These are phyloP conservation scores for Anorthoa munda DNA, from an alignment of 2,888 invertebrate genomes.

Conservation along the genomic window DNA sequence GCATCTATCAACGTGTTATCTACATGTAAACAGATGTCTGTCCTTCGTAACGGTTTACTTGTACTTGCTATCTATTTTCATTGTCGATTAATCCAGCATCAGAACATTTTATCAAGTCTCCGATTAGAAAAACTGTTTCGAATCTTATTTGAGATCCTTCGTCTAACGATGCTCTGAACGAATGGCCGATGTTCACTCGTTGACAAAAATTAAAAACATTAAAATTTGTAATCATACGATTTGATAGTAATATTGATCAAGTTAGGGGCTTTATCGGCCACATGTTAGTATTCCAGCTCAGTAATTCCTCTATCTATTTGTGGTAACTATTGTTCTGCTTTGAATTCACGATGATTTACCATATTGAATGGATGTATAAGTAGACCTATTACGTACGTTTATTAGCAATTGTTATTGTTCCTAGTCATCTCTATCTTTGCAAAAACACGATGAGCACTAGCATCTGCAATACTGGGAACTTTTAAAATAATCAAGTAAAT, in stretches of 20 bases:
- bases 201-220: neutral
- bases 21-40: slow-evolving; percentile 45
- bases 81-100: neutral
- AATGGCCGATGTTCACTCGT: neutral
- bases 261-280: neutral
- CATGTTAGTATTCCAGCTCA: neutral
- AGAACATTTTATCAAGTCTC: neutral
- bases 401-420: slow-evolving; percentile 23
- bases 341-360: slow-evolving; percentile 11
- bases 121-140: slow-evolving; percentile 3
- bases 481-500: slow-evolving; percentile 58
- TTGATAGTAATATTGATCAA: neutral
- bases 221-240: neutral
- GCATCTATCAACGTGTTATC: slow-evolving; percentile 58
- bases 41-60: slow-evolving; percentile 13
- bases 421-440: slow-evolving; percentile 3
- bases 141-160: neutral
- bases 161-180: too few species aligned
- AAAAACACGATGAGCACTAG: slow-evolving; percentile 18
- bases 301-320: neutral
- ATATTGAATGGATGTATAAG: neutral
- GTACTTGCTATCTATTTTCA: slow-evolving; percentile 21
- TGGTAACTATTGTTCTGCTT: neutral
- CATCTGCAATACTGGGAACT: slow-evolving; percentile 51
- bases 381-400: neutral